Base-by-base conservation (phyloP, 1,140 invertebrate species). In the Megalonaias nervosa region DNA sequence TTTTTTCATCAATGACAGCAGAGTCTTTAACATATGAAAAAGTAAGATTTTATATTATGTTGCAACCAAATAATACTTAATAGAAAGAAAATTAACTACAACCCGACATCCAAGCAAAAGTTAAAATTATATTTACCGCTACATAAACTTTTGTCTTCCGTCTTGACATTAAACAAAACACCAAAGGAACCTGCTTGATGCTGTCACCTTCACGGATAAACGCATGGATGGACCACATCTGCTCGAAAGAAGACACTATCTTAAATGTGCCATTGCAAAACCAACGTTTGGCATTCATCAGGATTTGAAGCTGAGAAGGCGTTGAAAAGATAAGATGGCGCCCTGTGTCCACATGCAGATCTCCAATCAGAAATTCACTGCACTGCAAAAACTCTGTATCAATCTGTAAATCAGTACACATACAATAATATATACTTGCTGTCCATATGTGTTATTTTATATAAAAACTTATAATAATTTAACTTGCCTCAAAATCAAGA, bases 161-260 rank as follows among this genome's bases (percentile, higher is more conserved):
- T 16, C 65, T 23, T 19, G 72, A 75, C 74, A 80, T 80, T 12
- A 76, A 61, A 17, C 57, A 31, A 38, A 80, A 76, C 3, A 75
- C 23, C 4, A 68, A 65, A 15, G 79, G 79, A 17, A 73, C 73
- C 58, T 75, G 74, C 23, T 76, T 80, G 13, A 60, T 67, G 26
- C 67, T 17, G 13, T 64, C 74, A 15, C 55, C 74, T 26, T 58
- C 72, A 17, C 48, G 64, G 26, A 76, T 55, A 60, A 76, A 73
- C 3, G 74, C 79, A 65, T 80, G 74, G 26, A 76, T 76, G 69
- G 57, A 61, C 13, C 12, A 31, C 31, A 58, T 16, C 14, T 48
- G 31, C 15, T n/a, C 15, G 19, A 31, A 70, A 6, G 11, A 48
- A 5, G 38, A 48, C 6, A 11, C 38, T 48, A 9, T 26, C 56